Conservation (phyloP, 2,797 vertebrate species). For the Chaetophractus vellerosus region DNA sequence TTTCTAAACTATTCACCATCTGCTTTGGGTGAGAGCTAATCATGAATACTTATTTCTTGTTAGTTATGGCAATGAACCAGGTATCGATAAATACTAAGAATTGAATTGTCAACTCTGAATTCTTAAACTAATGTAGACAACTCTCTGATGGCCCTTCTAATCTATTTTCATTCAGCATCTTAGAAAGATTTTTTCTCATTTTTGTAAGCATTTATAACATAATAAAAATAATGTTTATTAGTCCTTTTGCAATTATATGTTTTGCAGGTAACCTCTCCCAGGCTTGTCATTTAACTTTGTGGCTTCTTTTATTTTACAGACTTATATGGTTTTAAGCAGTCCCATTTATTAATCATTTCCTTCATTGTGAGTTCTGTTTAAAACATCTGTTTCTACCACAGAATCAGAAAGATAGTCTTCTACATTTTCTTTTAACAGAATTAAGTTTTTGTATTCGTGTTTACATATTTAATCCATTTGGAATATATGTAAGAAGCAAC, state of each 20-base stretch:
- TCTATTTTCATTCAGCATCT: neutral
- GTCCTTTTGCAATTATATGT: neutral
- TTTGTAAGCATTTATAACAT: neutral
- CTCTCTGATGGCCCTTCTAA: neutral
- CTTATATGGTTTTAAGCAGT: neutral
- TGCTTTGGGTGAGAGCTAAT: slow-evolving; percentile 12
- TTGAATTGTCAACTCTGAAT: neutral
- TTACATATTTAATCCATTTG: neutral
- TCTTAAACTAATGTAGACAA: neutral
- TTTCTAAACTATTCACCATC: slow-evolving; percentile 7
- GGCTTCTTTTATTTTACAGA: neutral
- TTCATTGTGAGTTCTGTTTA: neutral
- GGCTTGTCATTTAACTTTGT: neutral
- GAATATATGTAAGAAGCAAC: neutral
- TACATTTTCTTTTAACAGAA: neutral
- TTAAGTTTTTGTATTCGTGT: neutral
- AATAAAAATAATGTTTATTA: neutral
- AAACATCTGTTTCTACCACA: neutral
- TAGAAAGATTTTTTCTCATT: neutral
- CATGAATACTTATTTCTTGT: neutral
- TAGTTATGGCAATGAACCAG: neutral
- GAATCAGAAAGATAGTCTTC: neutral
- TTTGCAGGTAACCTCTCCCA: neutral
- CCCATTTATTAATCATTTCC: neutral
- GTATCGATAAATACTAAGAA: neutral